Evolutionary conservation across 2,113 vertebrate genomes (phyloP).

Genomic region (Pterocles orientalis): DNA sequence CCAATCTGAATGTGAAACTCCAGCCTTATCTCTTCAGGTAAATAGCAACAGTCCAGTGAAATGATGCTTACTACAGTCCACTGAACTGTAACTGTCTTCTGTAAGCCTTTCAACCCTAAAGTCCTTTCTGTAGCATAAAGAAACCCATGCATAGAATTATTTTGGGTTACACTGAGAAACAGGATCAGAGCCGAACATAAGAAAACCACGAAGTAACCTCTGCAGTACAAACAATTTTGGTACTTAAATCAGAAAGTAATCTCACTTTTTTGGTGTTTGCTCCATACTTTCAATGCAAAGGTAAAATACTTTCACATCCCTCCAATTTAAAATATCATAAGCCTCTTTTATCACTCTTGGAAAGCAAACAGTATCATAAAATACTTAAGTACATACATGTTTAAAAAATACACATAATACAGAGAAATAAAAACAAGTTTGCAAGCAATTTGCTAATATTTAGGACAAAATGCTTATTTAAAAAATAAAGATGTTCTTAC

Average conservation of each 20-base stretch:
- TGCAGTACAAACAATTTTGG: neutral
- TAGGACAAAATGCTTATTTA: neutral
- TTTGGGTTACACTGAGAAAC: neutral
- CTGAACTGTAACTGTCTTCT: neutral
- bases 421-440: neutral
- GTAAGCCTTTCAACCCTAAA: neutral
- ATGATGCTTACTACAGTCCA: neutral
- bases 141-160: neutral
- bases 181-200: neutral
- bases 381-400: neutral
- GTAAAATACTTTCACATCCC: neutral
- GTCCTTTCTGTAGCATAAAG: neutral
- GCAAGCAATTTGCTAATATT: neutral
- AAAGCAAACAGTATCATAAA: neutral
- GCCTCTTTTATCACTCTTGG: neutral
- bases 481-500: neutral
- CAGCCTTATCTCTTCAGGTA: neutral
- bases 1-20: neutral
- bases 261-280: neutral
- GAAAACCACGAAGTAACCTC: neutral
- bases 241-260: neutral
- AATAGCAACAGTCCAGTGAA: neutral
- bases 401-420: neutral
- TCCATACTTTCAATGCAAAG: neutral
- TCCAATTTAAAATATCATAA: neutral